Evolutionary conservation across 2,113 vertebrate genomes (phyloP), one percentile per base, ranked within the genome.

Genomic region (Bujurquina vittata): DNA sequence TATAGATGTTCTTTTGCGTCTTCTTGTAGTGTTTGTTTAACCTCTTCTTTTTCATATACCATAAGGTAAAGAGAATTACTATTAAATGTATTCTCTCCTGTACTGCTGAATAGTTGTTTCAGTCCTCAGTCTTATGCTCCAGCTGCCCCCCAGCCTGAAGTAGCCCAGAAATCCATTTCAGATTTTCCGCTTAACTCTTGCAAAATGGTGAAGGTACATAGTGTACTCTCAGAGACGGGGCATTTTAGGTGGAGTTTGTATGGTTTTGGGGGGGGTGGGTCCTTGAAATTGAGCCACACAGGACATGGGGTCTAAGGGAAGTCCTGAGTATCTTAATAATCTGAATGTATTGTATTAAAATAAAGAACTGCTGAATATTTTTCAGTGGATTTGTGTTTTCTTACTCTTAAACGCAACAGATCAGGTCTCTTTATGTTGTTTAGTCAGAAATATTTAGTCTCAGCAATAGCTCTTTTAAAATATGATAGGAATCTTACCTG

Each of bases 121-220:
- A 72, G 67, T 72, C 46, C 26, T 72, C 65, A 46, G 72, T 83
- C 58, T 37, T 3, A 31, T 57, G 35, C 73, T 84, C 49, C 43
- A 58, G 43, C 8, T 31, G 49, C 60, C 76, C 76, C 23, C 18
- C 31, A 65, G 69, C 58, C 57, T 31, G 49, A 84, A 79, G 52
- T 82, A 77, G 69, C 79, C 72, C 86, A 59, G 75, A 84, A 92
- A 87, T 95, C 92, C 91, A 92, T 89, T 90, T 93, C 90, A 84
- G 84, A 78, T 92, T 94, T 94, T 95, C 89, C 81, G 84, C 85
- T 79, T 79, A 84, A 85, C 92, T 84, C 88, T 72, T 78, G 49
- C 77, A 58, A 80, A 90, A 88, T 67, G 79, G 81, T 86, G 87
- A 93, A 91, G 88, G 93, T 94, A 94, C 91, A 91, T 77, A 10